phyloP scores from a whole-genome alignment of 2,797 vertebrate genomes.

The Bryconaethiops microstoma region DNA sequence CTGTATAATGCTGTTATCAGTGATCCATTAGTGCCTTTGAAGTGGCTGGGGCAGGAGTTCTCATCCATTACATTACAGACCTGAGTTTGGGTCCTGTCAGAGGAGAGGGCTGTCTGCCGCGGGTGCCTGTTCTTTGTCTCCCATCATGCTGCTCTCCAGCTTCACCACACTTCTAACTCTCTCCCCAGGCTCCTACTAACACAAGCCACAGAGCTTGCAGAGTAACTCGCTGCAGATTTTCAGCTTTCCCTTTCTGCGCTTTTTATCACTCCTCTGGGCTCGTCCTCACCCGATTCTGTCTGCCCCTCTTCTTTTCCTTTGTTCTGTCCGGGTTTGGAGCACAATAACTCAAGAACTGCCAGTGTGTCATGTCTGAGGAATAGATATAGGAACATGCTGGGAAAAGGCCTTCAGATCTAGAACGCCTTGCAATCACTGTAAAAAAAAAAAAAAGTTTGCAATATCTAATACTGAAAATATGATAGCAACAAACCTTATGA shows the following conservation, averaged over 20 bases:
- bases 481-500: not conserved
- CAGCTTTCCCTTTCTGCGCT: slow-evolving; percentile 33
- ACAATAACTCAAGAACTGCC: slow-evolving; percentile 36
- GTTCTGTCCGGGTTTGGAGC: slow-evolving; percentile 25
- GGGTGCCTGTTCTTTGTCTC: slow-evolving; percentile 79
- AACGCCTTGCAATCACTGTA: slow-evolving; percentile 18
- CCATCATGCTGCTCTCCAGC: slow-evolving; percentile 66
- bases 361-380: slow-evolving; percentile 27
- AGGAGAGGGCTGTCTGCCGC: slow-evolving; percentile 62
- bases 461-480: slow-evolving; percentile 24
- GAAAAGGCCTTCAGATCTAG: slow-evolving; percentile 12
- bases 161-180: slow-evolving; percentile 44
- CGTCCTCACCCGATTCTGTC: slow-evolving; percentile 28
- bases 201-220: slow-evolving; percentile 28
- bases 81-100: slow-evolving; percentile 57
- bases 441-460: not conserved
- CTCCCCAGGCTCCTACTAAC: slow-evolving; percentile 38
- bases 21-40: slow-evolving; percentile 86
- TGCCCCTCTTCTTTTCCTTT: slow-evolving; percentile 23
- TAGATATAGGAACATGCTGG: slow-evolving; percentile 8
- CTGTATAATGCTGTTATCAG: slow-evolving; percentile 76
- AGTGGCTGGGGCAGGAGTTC: slow-evolving; percentile 71
- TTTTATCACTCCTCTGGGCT: slow-evolving; percentile 47
- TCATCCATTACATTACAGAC: slow-evolving; percentile 58
- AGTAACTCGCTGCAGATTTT: slow-evolving; percentile 59